Base-by-base conservation (phyloP, 2,888 invertebrate species). In the Tinea trinotella region DNA sequence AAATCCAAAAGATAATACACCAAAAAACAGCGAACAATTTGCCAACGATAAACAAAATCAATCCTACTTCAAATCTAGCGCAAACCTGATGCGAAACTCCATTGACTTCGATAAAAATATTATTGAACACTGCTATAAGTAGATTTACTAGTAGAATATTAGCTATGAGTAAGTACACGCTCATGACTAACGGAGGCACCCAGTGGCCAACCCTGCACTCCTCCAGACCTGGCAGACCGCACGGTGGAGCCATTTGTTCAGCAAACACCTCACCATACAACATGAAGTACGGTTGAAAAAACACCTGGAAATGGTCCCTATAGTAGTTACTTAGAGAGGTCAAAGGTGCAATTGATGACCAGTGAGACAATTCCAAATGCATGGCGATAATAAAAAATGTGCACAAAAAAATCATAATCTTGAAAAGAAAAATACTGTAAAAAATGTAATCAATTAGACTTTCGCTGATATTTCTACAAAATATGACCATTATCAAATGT, bases 231-330 rank as follows among this genome's bases (percentile, higher is more conserved):
- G 91, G 90, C 59, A 89, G 88, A n/a, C 94, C 95, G 70, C 97
- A 97, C 3, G 92, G 91, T 18, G 96, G 97, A 70, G 98, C 96
- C 79, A 99, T 98, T 71, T 95, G 93, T 71, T 95, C 97, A 18
- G 98, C 98, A 78, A 98, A 99, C 62, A 99, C 95, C 87, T 99
- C 99, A 64, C 99, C 99, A 82, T 99, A 99, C 72, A 99, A 90
- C 99, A 99, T 99, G 86, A 98, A 99, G 82, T 99, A 99, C 15
- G 96, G 99, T 84, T 98, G 96, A 82, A 95, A 93, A 87, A 98
- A 97, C 56, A 98, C 93, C 93, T 93, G 84, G 34, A 82, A 84
- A 67, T 70, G 3, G 46, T 13, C 40, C 17, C 40, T 40, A 13
- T 13, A 40, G 17, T 40, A 40, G 17, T 40, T 76, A 7, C 9